Evolutionary conservation across 2,113 vertebrate species (phyloP).

Genomic region (Urocitellus parryii): DNA sequence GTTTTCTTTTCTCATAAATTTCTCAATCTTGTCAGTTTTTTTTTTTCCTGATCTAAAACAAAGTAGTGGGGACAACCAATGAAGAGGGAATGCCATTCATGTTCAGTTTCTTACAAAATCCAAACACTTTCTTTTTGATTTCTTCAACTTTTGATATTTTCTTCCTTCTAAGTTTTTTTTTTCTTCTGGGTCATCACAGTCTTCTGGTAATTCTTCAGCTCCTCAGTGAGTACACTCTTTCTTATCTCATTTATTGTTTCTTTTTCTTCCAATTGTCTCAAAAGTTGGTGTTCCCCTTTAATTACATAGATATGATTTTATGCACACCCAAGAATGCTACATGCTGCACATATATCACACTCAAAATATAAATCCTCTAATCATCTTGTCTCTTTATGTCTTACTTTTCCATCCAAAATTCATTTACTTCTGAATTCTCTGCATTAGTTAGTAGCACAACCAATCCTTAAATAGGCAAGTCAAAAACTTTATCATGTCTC

Average conservation of each 20-base stretch:
- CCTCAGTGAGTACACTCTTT: neutral
- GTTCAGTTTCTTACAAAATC: neutral
- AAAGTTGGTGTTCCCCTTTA: neutral
- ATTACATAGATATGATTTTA: neutral
- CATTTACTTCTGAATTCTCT: neutral
- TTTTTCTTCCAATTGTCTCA: neutral
- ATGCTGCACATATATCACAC: neutral
- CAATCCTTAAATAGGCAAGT: neutral
- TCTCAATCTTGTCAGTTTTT: neutral
- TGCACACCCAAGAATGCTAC: neutral
- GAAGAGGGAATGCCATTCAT: neutral
- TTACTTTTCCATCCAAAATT: neutral
- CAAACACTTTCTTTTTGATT: neutral
- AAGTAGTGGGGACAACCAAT: neutral
- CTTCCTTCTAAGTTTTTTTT: neutral
- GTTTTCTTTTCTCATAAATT: neutral
- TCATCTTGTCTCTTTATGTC: neutral
- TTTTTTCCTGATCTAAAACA: neutral
- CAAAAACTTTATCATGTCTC: neutral
- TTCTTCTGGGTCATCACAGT: neutral
- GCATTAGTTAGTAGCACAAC: neutral
- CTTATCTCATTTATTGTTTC: neutral
- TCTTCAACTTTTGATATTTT: neutral
- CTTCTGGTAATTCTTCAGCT: neutral
- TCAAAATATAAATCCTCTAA: neutral